phyloP scores from a whole-genome alignment of 23 tunicate species.

The Trididemnum miniatum region DNA sequence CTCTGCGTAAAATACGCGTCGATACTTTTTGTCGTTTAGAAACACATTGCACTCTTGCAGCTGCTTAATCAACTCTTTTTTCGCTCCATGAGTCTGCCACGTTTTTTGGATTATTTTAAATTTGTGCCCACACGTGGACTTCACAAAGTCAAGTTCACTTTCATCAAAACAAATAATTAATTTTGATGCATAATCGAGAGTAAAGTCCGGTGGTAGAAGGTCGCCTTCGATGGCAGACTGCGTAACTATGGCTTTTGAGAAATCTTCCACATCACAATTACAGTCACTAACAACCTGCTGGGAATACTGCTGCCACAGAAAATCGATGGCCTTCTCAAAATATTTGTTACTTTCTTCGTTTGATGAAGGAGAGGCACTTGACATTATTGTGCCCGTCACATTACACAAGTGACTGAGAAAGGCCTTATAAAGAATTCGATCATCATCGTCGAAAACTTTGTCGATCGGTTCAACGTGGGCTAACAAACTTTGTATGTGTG shows the following conservation, averaged over 20 bases:
- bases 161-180: neutral
- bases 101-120: neutral
- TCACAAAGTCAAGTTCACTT: constrained; percentile 24
- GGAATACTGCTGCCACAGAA: neutral
- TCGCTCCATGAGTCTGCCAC: neutral
- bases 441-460: neutral
- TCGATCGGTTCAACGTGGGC: constrained; percentile 4
- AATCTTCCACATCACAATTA: neutral
- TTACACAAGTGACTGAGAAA: constrained; percentile 11
- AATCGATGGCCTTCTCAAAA: neutral
- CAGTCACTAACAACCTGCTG: neutral
- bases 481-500: neutral
- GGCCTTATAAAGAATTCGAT: neutral
- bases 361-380: neutral
- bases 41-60: neutral
- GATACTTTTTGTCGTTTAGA: constrained; percentile 1
- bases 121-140: neutral
- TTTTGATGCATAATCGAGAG: neutral
- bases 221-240: neutral
- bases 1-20: constrained; percentile 16
- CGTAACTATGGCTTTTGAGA: neutral
- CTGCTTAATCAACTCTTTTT: neutral
- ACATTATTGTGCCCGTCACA: neutral
- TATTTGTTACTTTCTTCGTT: neutral
- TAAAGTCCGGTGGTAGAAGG: neutral